These are phyloP conservation scores for Syrrhaptes paradoxus DNA, from an alignment of 2,113 vertebrate genomes.

Conservation along the genomic window DNA sequence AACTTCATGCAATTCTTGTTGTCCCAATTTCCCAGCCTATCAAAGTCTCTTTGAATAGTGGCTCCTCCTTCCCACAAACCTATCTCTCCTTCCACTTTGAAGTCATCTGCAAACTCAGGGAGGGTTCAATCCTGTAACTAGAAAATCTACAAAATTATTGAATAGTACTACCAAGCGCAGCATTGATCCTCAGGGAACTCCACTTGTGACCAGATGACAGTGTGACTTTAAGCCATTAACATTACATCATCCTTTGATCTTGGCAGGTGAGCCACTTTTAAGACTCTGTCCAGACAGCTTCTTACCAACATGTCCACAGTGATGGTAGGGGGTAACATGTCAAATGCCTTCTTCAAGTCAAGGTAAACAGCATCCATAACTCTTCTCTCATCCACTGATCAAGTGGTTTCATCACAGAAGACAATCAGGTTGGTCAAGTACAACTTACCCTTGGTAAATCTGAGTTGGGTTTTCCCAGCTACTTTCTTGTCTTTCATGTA, in stretches of 20 bases:
- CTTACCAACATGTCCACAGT: neutral
- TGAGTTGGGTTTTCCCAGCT: neutral
- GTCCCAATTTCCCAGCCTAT: neutral
- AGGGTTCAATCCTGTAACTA: neutral
- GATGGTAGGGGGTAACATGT: neutral
- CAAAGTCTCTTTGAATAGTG: neutral
- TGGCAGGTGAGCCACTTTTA: neutral
- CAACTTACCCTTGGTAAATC: neutral
- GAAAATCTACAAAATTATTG: neutral
- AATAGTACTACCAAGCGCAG: neutral
- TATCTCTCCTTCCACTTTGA: neutral
- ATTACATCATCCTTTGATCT: neutral
- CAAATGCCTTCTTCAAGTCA: neutral
- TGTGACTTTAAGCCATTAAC: neutral
- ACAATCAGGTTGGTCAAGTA: neutral
- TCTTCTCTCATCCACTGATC: neutral
- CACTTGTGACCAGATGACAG: neutral
- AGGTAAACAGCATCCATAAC: neutral
- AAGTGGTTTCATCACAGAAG: neutral
- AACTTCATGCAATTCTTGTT: too few species aligned
- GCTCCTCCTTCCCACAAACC: neutral
- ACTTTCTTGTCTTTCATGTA: neutral
- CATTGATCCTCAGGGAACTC: neutral
- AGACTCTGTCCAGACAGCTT: rapidly evolving
- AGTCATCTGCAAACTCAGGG: neutral